These are phyloP conservation scores for Nephila pilipes DNA, from an alignment of 1,140 invertebrate genomes.

Conservation along the genomic window DNA sequence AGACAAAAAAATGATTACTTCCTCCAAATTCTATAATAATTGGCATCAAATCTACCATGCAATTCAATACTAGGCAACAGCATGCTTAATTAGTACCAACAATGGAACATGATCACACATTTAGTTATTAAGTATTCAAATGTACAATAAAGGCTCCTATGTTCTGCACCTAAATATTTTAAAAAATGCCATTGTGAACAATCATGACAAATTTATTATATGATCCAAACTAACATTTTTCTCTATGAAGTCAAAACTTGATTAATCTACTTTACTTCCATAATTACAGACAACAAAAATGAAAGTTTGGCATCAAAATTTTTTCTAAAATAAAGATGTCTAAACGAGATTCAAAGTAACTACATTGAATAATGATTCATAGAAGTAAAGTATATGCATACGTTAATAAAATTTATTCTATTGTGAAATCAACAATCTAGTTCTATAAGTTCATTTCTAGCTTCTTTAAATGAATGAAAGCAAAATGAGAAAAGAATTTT, in stretches of 20 bases:
- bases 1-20: slow-evolving; percentile 27
- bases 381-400: too few relatives aligned
- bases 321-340: neutral
- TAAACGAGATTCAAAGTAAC: neutral
- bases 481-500: too few relatives aligned
- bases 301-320: slow-evolving; percentile 11
- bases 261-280: neutral
- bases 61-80: slow-evolving; percentile 47
- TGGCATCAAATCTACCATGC: slow-evolving; percentile 64
- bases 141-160: slow-evolving; percentile 58
- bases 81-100: slow-evolving; percentile 59
- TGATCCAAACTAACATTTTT: slow-evolving; percentile 12
- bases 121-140: slow-evolving; percentile 57
- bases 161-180: slow-evolving; percentile 64
- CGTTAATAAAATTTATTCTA: neutral
- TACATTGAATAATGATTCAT: neutral
- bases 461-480: too few relatives aligned
- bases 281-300: neutral
- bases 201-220: slow-evolving; percentile 33
- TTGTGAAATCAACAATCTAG: neutral
- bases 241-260: slow-evolving; percentile 8
- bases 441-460: neutral
- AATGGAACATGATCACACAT: slow-evolving; percentile 55
- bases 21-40: slow-evolving; percentile 41
- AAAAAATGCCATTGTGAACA: slow-evolving; percentile 7